Percentiles rank a stretch among this genome's conserved stretches.
phyloP scores from a whole-genome alignment of 2,888 invertebrate species.

The Pammene aurita region DNA sequence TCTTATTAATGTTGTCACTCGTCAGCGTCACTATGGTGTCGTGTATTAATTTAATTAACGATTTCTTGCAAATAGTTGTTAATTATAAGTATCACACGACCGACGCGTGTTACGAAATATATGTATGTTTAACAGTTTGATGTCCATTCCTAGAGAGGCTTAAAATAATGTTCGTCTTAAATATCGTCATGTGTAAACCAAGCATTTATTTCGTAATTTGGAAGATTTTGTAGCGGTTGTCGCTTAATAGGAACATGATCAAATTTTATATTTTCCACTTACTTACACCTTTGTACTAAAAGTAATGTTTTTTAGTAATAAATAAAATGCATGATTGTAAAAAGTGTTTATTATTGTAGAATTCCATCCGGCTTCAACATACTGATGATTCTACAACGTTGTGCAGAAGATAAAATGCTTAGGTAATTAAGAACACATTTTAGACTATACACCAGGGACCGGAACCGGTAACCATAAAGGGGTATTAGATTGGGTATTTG shows the following conservation, averaged over 20 bases:
- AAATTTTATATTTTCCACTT: slow-evolving; percentile 61
- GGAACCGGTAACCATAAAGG: no score
- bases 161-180: slow-evolving; percentile 9
- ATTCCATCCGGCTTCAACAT: background rate
- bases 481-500: no score
- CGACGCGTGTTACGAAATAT: background rate
- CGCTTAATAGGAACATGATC: slow-evolving; percentile 45
- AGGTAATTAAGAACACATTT: no score
- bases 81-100: background rate
- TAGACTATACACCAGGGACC: no score
- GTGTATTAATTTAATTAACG: slow-evolving; percentile 11
- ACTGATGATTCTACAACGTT: no score
- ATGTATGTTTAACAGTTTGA: background rate
- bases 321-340: slow-evolving; percentile 45
- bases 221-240: slow-evolving; percentile 21
- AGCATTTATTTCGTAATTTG: slow-evolving; percentile 18
- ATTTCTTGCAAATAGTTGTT: slow-evolving; percentile 6
- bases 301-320: slow-evolving; percentile 37
- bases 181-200: slow-evolving; percentile 19
- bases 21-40: background rate
- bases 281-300: slow-evolving; percentile 64
- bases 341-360: slow-evolving; percentile 47
- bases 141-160: background rate
- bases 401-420: no score
- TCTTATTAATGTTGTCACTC: background rate